Evolutionary conservation across 2,113 vertebrate genomes (phyloP).

Genomic region (Scartelaos histophorus): DNA sequence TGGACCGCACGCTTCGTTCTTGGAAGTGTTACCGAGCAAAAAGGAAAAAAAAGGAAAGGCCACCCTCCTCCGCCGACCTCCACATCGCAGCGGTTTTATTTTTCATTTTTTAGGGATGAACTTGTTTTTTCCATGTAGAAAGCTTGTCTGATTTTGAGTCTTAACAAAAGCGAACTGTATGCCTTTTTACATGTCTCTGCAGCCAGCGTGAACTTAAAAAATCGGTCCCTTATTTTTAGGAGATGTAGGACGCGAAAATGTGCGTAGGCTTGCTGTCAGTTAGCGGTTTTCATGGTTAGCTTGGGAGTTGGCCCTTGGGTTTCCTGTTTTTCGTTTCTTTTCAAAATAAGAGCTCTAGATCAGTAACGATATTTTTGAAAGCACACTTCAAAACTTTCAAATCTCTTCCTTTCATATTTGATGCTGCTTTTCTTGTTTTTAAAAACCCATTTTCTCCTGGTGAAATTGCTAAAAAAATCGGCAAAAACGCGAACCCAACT

Average conservation of each 20-base stretch:
- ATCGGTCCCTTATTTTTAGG: slow-evolving; percentile 17
- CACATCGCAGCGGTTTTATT: slow-evolving; percentile 36
- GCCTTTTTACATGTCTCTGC: slow-evolving; percentile 28
- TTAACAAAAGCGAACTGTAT: slow-evolving; percentile 41
- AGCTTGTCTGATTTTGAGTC: slow-evolving; percentile 48
- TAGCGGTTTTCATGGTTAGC: slow-evolving; percentile 29
- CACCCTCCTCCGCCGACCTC: neutral
- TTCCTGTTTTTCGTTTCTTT: slow-evolving; percentile 15
- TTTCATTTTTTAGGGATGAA: slow-evolving; percentile 59
- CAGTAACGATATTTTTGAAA: slow-evolving; percentile 36
- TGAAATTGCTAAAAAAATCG: neutral
- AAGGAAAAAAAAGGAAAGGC: slow-evolving; percentile 56
- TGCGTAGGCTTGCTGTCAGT: slow-evolving; percentile 38
- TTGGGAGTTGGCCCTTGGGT: slow-evolving; percentile 49
- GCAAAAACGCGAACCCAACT: slow-evolving; percentile 10
- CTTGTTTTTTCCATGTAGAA: slow-evolving; percentile 64
- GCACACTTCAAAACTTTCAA: slow-evolving; percentile 40
- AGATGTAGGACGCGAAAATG: slow-evolving; percentile 13
- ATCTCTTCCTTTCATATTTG: slow-evolving; percentile 16
- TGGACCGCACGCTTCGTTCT: slow-evolving; percentile 92
- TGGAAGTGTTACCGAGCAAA: slow-evolving; percentile 80
- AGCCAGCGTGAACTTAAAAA: slow-evolving; percentile 24
- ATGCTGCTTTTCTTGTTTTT: neutral
- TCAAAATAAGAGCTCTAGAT: neutral
- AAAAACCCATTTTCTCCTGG: neutral